Conservation (phyloP, 1,140 invertebrate genomes). For the Platorchestia sp. region DNA sequence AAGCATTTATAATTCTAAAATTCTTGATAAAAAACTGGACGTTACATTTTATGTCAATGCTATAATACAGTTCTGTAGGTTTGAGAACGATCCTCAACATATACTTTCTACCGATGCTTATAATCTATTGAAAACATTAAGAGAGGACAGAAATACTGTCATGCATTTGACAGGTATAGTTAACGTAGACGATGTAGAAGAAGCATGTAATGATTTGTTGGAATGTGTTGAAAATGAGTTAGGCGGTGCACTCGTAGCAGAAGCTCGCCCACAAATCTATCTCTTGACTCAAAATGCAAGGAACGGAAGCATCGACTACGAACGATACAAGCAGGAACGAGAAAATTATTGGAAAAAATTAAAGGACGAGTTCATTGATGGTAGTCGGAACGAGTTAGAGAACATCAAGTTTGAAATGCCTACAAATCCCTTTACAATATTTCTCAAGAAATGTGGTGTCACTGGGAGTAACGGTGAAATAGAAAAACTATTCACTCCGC, state of each 20-base stretch:
- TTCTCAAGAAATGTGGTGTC: neutral
- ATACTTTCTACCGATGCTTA: neutral
- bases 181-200: neutral
- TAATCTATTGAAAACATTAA: neutral
- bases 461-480: neutral
- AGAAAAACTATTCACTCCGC: neutral
- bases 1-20: neutral
- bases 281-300: neutral
- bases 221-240: neutral
- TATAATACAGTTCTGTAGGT: neutral
- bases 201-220: neutral
- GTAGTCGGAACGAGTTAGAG: neutral
- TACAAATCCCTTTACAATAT: neutral
- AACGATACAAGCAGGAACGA: neutral
- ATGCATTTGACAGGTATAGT: neutral
- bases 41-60: neutral
- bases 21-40: neutral
- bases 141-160: neutral
- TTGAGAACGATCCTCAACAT: neutral
- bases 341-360: neutral
- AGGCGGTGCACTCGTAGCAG: neutral
- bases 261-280: neutral
- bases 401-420: neutral
- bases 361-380: neutral
- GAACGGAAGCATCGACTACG: neutral